Percentiles rank a stretch among this genome's conserved stretches.
Evolutionary conservation across 2,113 vertebrate genomes (phyloP).

Genomic region (Gnathonemus longibarbis): DNA sequence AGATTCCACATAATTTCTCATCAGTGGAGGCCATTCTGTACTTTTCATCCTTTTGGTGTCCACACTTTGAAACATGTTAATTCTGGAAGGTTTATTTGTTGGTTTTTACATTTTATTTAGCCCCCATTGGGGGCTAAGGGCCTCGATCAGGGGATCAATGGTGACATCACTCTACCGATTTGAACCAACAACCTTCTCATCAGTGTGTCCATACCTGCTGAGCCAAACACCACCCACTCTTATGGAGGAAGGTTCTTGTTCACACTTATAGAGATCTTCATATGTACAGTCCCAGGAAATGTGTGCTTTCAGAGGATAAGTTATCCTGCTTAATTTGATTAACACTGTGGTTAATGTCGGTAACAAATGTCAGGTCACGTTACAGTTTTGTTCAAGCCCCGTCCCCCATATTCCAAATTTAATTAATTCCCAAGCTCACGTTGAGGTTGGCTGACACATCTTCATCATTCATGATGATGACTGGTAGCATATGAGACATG

Average conservation of each 20-base stretch:
- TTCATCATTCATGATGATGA: background rate
- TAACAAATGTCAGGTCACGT: slow-evolving; percentile 17
- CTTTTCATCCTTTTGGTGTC: background rate
- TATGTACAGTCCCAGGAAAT: background rate
- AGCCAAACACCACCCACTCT: background rate
- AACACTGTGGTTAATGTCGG: slow-evolving; percentile 15
- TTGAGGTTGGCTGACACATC: background rate
- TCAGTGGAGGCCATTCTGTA: background rate
- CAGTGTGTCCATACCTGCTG: background rate
- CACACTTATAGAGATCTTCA: background rate
- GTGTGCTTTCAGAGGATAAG: slow-evolving; percentile 9
- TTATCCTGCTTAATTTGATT: slow-evolving; percentile 25
- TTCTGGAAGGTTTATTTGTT: background rate
- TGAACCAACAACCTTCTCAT: background rate
- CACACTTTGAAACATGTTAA: background rate
- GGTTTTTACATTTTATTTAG: background rate
- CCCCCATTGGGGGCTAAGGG: background rate
- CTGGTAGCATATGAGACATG: background rate
- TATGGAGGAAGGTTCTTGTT: background rate
- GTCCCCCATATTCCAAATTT: background rate
- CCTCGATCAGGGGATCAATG: background rate
- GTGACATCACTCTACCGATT: background rate
- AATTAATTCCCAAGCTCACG: background rate
- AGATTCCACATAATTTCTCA: background rate
- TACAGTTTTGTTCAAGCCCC: background rate